phyloP scores from a whole-genome alignment of 1,140 invertebrate genomes.

The Prorops nasuta region DNA sequence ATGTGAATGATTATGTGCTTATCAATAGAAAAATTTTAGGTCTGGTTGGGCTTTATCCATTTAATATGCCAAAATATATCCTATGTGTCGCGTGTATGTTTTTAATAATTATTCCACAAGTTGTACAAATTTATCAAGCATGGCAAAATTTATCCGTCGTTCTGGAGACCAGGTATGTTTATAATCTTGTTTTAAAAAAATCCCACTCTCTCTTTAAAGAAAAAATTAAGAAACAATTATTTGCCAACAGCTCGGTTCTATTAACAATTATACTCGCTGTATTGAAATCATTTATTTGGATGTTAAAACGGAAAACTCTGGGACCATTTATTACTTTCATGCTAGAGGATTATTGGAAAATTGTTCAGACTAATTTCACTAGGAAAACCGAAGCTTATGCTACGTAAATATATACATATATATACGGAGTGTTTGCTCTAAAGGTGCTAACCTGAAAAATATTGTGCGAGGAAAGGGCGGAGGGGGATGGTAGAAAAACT shows the following conservation, averaged over 20 bases:
- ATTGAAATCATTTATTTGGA: conserved; percentile 32
- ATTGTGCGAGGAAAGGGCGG: no score
- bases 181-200: conserved; percentile 1
- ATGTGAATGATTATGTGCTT: conserved; percentile 25
- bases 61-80: conserved; percentile 21
- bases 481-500: no score
- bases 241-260: conserved; percentile 27
- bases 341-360: conserved; percentile 32
- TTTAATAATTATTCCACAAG: conserved; percentile 31
- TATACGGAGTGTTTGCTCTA: no score
- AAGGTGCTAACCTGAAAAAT: no score
- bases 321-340: conserved; percentile 26
- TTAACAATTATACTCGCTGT: conserved; percentile 31
- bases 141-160: conserved; percentile 22
- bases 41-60: conserved; percentile 35
- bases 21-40: conserved; percentile 31
- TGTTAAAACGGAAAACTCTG: conserved; percentile 18
- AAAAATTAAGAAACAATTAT: neutral
- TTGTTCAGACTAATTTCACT: conserved; percentile 13
- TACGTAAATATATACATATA: conserved; percentile 20
- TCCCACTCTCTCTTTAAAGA: neutral
- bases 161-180: conserved; percentile 31
- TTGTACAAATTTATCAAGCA: conserved; percentile 22
- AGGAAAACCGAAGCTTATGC: conserved; percentile 18
- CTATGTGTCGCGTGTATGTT: conserved; percentile 24